Evolutionary conservation across 2,797 vertebrate genomes (phyloP), one percentile per base, ranked within the genome.

Genomic region (Australoheros facetus): DNA sequence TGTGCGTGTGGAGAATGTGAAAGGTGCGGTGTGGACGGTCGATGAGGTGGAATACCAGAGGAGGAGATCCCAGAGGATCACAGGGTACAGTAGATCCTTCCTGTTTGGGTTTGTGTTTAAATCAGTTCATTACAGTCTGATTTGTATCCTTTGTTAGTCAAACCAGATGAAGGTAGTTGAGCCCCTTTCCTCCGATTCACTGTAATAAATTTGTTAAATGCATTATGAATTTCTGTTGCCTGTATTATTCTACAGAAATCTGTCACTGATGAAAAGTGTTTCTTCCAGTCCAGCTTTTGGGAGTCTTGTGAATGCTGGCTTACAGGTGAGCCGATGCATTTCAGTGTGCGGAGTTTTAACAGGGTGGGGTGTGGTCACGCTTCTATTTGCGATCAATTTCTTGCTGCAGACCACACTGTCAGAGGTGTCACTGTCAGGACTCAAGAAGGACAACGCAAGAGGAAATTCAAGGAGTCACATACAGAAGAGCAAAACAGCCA

Each of bases 1-100:
- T 92, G 97, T 99, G 93, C 97, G 97, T 51, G 97, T 99, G 92
- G 97, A 99, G 96, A 98, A 98, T 82, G 96, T 98, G 94, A 99
- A 98, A 95, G 97, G 97, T 62, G 97, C 97, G 23, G 97, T 99
- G 86, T 99, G 97, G 97, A 99, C 97, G 73, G 98, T 99, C 93
- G 97, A 99, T 77, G 97, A 99, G 95, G 93, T 95, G 91, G 97
- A 99, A 85, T 99, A 97, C 94, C 98, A 98, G 94, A 97, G 96
- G 94, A 96, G 97, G 95, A 97, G 97, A 91, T 97, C 97, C 88
- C 98, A 99, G 95, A 98, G 97, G 96, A 96, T 98, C 93, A 96
- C 97, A 82, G 97, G 98, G 98, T 99, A 96, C 11, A 92, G 91
- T 79, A 87, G 70, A 53, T 45, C 7, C 75, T 37, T 70, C 26